A percentile compares a stretch with the other conserved stretches of the same genome.
Conservation (phyloP, 2,113 vertebrate genomes). For the Labeo rohita region DNA sequence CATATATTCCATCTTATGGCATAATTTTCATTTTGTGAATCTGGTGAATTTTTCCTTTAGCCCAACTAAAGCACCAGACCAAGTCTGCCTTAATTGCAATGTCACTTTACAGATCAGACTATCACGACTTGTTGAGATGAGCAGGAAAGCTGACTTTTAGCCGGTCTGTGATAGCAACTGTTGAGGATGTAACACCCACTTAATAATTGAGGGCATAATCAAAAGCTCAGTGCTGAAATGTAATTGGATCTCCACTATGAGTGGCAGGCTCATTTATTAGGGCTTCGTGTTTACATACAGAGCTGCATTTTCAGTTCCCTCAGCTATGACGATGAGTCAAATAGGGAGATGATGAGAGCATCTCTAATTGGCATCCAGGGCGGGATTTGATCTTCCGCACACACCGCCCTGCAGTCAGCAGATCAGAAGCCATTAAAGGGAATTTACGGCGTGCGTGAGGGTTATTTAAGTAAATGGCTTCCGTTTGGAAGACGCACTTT, state of each 20-base stretch:
- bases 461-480: conserved; percentile 60
- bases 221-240: not conserved
- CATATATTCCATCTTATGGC: not conserved
- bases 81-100: not conserved
- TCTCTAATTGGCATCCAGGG: conserved; percentile 71
- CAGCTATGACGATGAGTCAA: conserved; percentile 24
- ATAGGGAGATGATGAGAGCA: conserved; percentile 57
- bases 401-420: conserved; percentile 66
- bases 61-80: not conserved
- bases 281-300: not conserved
- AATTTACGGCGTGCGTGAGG: conserved; percentile 62
- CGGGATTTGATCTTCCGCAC: conserved; percentile 73
- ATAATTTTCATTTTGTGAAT: not conserved
- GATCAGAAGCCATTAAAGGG: conserved; percentile 65
- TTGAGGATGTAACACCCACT: conserved; percentile 17
- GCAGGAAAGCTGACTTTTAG: conserved; percentile 15
- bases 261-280: not conserved
- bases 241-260: conserved; percentile 24
- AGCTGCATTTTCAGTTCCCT: conserved; percentile 3
- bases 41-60: not conserved
- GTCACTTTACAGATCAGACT: conserved; percentile 12
- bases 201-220: conserved; percentile 22
- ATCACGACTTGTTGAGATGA: conserved; percentile 1
- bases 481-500: conserved; percentile 57
- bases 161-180: not conserved